phyloP scores from a whole-genome alignment of 2,113 vertebrate genomes.

The Otocyon megalotis region DNA sequence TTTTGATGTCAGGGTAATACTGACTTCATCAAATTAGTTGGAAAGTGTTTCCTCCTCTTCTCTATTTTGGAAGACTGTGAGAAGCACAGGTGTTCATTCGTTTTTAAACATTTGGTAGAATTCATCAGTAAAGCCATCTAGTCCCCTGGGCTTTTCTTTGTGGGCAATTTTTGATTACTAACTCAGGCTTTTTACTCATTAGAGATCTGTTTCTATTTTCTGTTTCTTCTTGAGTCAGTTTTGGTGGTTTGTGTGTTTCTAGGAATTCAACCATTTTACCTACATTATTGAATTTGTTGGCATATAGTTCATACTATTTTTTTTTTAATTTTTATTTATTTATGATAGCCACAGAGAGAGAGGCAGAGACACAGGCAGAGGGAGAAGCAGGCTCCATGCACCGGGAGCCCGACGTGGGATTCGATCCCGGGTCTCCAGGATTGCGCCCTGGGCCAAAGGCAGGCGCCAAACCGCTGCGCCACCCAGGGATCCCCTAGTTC shows the following conservation, averaged over 20 bases:
- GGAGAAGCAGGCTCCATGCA: too few relatives aligned
- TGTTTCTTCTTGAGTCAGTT: neutral
- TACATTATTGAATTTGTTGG: neutral
- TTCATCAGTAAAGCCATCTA: neutral
- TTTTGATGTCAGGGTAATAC: neutral
- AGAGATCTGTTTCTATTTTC: neutral
- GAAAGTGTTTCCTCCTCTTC: neutral
- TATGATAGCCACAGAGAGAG: too few relatives aligned
- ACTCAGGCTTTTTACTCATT: neutral
- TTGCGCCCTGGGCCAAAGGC: too few relatives aligned
- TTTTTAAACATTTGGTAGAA: neutral
- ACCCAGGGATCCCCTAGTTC: too few relatives aligned
- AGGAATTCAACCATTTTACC: neutral
- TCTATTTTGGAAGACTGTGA: neutral
- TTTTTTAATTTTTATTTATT: too few relatives aligned
- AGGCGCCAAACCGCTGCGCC: too few relatives aligned
- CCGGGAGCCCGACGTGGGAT: too few relatives aligned
- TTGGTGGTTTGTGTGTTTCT: neutral
- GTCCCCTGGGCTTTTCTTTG: neutral
- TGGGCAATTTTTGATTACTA: neutral
- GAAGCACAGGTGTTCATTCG: neutral
- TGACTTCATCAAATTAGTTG: neutral
- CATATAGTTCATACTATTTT: neutral
- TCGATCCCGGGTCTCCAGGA: too few relatives aligned
- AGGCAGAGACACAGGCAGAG: too few relatives aligned